These are phyloP conservation scores for Brachionus sp. DNA, from an alignment of 1,140 invertebrate genomes.

Conservation along the genomic window DNA sequence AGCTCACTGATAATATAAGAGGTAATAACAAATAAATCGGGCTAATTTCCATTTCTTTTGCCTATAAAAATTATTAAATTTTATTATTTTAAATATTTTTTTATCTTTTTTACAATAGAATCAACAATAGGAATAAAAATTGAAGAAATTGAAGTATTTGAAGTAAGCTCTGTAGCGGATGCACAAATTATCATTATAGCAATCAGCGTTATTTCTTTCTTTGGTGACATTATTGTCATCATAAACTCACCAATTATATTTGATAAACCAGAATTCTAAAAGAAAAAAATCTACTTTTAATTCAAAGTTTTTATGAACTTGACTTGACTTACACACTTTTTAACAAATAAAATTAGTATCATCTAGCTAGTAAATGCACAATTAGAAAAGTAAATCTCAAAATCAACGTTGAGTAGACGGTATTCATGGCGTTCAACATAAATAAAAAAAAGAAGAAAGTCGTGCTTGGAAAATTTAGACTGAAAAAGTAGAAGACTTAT, in stretches of 20 bases:
- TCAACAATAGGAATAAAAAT: conserved; percentile 43
- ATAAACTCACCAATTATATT: conserved; percentile 16
- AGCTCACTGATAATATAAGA: conserved; percentile 5
- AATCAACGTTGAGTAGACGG: no score
- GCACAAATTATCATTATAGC: conserved; percentile 3
- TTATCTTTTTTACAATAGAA: background rate
- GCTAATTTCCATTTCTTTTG: conserved; percentile 6
- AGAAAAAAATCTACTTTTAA: no score
- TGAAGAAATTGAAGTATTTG: conserved; percentile 45
- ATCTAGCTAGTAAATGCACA: no score
- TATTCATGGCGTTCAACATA: no score
- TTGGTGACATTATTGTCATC: conserved; percentile 1
- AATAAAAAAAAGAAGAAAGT: no score
- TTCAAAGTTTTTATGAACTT: background rate
- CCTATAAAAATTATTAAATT: background rate
- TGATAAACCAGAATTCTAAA: conserved; percentile 2
- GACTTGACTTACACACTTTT: no score
- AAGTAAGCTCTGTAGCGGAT: conserved; percentile 41
- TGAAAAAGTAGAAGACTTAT: no score
- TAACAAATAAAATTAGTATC: no score
- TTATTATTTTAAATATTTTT: background rate
- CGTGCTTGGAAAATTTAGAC: no score
- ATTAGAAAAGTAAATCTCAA: no score
- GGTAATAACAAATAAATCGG: conserved; percentile 30
- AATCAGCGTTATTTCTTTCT: conserved; percentile 17